Conservation (phyloP, 2,113 vertebrate genomes). For the Chamaea fasciata region DNA sequence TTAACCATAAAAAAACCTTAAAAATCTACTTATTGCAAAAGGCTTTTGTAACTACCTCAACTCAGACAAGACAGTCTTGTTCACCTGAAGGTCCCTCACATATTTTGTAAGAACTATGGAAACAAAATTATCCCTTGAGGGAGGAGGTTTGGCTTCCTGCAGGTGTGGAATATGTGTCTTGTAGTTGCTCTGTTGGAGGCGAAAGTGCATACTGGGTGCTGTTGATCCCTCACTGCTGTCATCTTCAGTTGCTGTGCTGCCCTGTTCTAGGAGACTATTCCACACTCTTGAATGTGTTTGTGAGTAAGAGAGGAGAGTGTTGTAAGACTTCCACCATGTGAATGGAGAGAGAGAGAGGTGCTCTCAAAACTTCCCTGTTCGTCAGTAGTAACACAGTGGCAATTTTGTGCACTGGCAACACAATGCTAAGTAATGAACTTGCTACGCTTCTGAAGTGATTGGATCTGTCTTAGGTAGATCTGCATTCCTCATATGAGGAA, state of each 20-base stretch:
- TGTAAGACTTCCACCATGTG: background rate
- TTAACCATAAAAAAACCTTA: background rate
- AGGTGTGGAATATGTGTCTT: background rate
- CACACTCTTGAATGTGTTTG: background rate
- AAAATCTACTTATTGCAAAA: background rate
- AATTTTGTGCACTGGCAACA: background rate
- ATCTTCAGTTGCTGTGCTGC: background rate
- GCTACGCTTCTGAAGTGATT: background rate
- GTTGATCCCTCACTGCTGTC: background rate
- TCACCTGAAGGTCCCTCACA: background rate
- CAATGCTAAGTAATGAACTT: background rate
- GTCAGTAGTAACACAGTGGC: background rate
- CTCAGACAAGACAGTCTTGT: background rate
- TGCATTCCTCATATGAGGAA: conserved; percentile 12
- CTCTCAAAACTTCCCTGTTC: background rate
- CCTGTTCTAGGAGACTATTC: background rate
- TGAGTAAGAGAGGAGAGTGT: background rate
- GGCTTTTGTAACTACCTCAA: background rate
- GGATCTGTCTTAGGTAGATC: background rate
- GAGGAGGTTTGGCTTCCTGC: background rate
- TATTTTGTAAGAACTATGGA: background rate
- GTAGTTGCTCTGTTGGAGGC: background rate
- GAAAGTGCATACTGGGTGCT: background rate
- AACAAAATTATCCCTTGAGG: background rate
- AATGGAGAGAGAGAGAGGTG: background rate